Base-by-base conservation (phyloP, 2,797 vertebrate genomes). In the Sarcoramphus papa region DNA sequence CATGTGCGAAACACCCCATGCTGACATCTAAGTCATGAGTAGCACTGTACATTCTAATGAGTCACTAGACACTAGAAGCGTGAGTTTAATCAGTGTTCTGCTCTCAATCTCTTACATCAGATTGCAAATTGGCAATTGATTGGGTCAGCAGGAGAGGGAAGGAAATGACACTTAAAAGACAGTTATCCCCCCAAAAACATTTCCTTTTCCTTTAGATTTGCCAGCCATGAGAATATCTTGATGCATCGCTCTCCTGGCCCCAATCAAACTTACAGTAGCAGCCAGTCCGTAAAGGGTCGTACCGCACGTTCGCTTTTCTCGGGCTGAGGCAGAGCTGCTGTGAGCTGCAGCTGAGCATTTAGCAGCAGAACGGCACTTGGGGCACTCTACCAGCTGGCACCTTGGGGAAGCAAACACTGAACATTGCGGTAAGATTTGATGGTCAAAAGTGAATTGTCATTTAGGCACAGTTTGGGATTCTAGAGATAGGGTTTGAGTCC, bases 221-320 rank as follows among this genome's bases (percentile, higher is more conserved):
- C 24, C 65, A 84, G 64, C 41, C 70, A 28, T 9, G n/a, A 47
- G 43, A 79, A 4, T 10, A 53, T 5, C 59, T 53, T 10, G 45
- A 48, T 28, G 74, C 10, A 20, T 27, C 12, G 6, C 31, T 53
- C 85, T 90, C 43, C 75, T 43, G 30, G 59, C n/a, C 31, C 50
- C 17, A 31, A 1, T 17, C 53, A 53, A 25, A 45, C 6, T 18
- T 1, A 24, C 0, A 35, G 68, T 0, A 30, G 59, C 82, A 79
- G 48, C 59, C 27, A 10, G 14, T 24, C 62, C 3, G 3, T 10
- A 27, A 41, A 33, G 35, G 14, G 57, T 14, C 2, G 1, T 4
- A 17, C 3, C 0, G 1, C 3, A 0, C 3, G 6, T 40, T 14
- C 8, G 1, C 74, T 22, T 6, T 48, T 35, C 62, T 43, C 4